Evolutionary conservation across 2,797 vertebrate species (phyloP).

Genomic region (Crax fasciolata): DNA sequence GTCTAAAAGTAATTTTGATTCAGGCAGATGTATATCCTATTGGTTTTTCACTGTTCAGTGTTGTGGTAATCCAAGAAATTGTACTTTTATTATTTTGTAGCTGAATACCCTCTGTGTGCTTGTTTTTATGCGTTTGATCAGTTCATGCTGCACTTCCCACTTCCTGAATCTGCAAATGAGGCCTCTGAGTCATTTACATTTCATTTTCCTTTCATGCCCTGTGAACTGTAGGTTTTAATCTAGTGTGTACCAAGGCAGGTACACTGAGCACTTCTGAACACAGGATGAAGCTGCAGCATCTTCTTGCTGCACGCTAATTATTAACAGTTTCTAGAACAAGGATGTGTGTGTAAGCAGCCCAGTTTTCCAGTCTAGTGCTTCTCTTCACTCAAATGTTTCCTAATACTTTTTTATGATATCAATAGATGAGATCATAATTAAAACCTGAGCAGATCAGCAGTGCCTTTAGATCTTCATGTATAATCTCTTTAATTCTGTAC

Average conservation of each 20-base stretch:
- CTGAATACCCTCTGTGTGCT: not conserved
- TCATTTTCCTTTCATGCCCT: not conserved
- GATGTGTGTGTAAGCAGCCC: fast-evolving
- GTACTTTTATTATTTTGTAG: not conserved
- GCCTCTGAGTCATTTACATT: not conserved
- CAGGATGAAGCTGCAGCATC: not conserved
- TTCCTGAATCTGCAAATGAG: not conserved
- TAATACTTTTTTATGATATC: not conserved
- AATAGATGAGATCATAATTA: slow-evolving; percentile 45
- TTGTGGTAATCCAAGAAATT: not conserved
- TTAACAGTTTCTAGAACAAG: not conserved
- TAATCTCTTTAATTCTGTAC: slow-evolving; percentile 36
- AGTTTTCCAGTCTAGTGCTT: not conserved
- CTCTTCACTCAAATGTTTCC: not conserved
- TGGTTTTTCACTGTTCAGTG: not conserved
- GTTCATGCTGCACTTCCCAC: not conserved
- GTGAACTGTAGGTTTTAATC: not conserved
- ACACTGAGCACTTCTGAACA: not conserved
- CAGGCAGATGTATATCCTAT: not conserved
- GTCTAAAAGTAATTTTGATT: not conserved
- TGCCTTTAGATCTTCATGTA: slow-evolving; percentile 7
- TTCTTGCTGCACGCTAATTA: fast-evolving
- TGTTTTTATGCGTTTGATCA: not conserved
- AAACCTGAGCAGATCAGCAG: slow-evolving; percentile 2
- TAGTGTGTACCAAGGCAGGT: not conserved